Percentiles rank a stretch among this genome's conserved stretches.
Evolutionary conservation across 2,888 invertebrate genomes (phyloP).

Genomic region (Nudaria mundana): DNA sequence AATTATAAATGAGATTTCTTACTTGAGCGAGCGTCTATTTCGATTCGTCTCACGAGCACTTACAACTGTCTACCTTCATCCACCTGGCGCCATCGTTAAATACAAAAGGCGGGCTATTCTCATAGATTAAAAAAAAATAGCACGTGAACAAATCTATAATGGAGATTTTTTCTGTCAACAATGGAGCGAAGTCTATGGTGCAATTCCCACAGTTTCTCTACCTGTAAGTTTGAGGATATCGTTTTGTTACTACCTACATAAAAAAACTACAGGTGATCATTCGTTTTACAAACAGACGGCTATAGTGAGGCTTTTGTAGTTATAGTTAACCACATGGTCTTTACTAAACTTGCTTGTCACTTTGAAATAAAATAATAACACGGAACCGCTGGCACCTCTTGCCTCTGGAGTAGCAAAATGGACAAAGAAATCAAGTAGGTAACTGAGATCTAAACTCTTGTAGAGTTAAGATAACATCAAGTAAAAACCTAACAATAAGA

Average conservation of each 20-base stretch:
- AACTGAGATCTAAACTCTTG: too few species aligned
- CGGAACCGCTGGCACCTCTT: too few species aligned
- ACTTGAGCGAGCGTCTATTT: background rate
- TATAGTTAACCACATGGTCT: too few species aligned
- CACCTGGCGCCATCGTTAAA: conserved; percentile 24
- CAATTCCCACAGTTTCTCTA: conserved; percentile 60
- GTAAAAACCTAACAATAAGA: too few species aligned
- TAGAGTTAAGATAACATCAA: too few species aligned
- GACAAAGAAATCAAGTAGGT: too few species aligned
- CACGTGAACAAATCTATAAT: conserved; percentile 34
- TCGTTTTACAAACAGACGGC: too few species aligned
- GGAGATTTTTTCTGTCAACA: conserved; percentile 22
- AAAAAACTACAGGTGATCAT: conserved; percentile 13
- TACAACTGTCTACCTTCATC: background rate
- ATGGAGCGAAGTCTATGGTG: conserved; percentile 11
- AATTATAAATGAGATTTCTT: background rate
- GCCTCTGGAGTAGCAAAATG: too few species aligned
- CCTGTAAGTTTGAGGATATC: conserved; percentile 31
- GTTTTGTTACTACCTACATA: conserved; percentile 3
- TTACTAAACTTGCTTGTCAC: too few species aligned
- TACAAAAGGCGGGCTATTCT: conserved; percentile 11
- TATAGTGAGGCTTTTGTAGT: too few species aligned
- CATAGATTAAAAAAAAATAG: conserved; percentile 27
- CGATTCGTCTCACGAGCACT: too few species aligned
- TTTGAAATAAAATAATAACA: too few species aligned